Conservation (phyloP, 1,140 invertebrate species). For the Ridgeia piscesae region DNA sequence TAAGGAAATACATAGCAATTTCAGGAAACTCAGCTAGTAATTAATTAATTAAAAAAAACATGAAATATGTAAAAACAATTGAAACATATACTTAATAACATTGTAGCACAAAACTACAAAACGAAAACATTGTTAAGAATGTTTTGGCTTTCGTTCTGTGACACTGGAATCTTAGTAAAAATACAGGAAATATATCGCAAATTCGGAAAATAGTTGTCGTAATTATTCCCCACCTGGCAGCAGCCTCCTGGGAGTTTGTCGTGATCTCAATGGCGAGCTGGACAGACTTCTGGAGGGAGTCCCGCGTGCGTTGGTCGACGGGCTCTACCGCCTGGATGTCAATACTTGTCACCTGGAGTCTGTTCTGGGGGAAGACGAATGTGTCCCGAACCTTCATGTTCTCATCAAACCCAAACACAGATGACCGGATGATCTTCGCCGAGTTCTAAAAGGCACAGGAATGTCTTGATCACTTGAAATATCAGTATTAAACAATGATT, state of each 20-base stretch:
- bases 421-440: conserved; percentile 60
- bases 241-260: conserved; percentile 60
- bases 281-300: conserved; percentile 63
- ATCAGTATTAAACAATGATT: no score
- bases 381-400: conserved; percentile 55
- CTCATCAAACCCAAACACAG: conserved; percentile 63
- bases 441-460: conserved; percentile 62
- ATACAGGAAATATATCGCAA: background rate
- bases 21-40: no score
- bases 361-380: conserved; percentile 60
- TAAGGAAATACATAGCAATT: no score
- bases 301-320: conserved; percentile 63
- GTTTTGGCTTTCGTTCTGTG: no score
- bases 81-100: no score
- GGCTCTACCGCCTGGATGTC: conserved; percentile 64
- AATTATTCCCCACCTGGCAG: conserved; percentile 52
- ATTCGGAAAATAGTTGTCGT: background rate
- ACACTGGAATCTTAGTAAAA: no score
- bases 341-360: conserved; percentile 61
- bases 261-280: conserved; percentile 63
- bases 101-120: no score
- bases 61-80: no score
- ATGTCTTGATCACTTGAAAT: no score
- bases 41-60: no score
- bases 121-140: no score